Conservation (phyloP, 30 jellyfish, hydroid and myxozoan genomes). For the Rhopilema esculentum region DNA sequence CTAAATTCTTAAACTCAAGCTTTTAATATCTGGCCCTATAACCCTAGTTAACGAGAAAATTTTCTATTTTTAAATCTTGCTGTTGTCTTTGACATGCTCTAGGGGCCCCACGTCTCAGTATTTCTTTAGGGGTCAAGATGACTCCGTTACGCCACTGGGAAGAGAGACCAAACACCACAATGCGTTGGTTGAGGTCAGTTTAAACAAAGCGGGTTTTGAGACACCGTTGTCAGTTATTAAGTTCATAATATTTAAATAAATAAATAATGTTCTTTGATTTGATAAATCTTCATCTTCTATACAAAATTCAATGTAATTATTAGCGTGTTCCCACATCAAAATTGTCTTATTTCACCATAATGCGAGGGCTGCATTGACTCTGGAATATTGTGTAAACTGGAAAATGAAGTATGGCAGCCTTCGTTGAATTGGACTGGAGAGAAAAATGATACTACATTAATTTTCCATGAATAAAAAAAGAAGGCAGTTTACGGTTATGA, state of each 20-base stretch:
- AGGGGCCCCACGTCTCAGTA: too few relatives aligned
- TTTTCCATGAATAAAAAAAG: too few relatives aligned
- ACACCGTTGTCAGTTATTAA: neutral
- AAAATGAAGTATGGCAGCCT: constrained; percentile 38
- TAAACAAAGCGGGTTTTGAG: neutral
- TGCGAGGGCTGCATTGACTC: neutral
- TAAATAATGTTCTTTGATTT: neutral
- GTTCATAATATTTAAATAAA: neutral
- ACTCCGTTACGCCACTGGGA: too few relatives aligned
- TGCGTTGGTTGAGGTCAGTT: too few relatives aligned
- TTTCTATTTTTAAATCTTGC: too few relatives aligned
- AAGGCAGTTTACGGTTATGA: too few relatives aligned
- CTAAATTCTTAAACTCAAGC: too few relatives aligned
- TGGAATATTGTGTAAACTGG: constrained; percentile 51
- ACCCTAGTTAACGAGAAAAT: too few relatives aligned
- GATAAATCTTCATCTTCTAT: neutral
- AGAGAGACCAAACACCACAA: too few relatives aligned
- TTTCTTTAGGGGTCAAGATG: too few relatives aligned
- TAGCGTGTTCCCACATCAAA: neutral
- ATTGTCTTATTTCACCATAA: neutral
- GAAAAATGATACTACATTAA: neutral
- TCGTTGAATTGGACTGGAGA: constrained; percentile 62
- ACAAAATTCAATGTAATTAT: neutral
- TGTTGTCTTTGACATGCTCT: too few relatives aligned
- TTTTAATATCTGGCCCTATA: too few relatives aligned